Percentiles rank a stretch among this genome's conserved stretches.
These are phyloP conservation scores for Coremacera marginata DNA, from an alignment of 2,888 invertebrate species.

Conservation along the genomic window DNA sequence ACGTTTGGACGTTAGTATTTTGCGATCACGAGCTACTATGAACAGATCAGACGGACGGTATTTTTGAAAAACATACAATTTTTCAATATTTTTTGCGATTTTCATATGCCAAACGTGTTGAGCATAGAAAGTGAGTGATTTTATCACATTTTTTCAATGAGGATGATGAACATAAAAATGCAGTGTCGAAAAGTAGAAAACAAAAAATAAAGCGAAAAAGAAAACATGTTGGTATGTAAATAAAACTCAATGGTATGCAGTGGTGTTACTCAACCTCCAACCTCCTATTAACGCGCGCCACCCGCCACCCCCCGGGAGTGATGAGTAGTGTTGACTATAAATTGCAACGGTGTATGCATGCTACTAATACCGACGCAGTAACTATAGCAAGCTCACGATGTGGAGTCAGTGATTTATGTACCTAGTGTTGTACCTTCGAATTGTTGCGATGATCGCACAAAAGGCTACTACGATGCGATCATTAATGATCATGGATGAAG, in stretches of 20 bases:
- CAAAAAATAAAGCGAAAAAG: not conserved
- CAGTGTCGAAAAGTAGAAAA: not conserved
- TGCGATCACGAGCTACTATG: not conserved
- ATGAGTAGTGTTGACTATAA: too few species aligned
- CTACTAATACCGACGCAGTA: too few species aligned
- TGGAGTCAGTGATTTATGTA: not conserved
- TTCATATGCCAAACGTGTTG: not conserved
- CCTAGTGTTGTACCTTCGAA: constrained; percentile 23
- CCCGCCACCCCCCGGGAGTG: too few species aligned
- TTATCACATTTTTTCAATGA: not conserved
- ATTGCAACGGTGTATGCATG: too few species aligned
- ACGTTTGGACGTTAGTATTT: constrained; percentile 38
- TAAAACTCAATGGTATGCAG: not conserved
- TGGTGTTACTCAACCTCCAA: too few species aligned
- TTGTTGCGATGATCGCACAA: constrained; percentile 10
- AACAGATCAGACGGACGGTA: not conserved
- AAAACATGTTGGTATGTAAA: not conserved
- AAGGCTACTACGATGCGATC: constrained; percentile 17
- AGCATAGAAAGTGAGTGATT: not conserved
- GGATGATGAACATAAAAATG: not conserved
- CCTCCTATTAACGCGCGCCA: too few species aligned
- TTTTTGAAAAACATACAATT: not conserved
- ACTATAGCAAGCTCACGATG: not conserved
- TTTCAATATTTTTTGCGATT: not conserved
- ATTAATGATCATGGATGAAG: not conserved